phyloP scores from a whole-genome alignment of 2,888 invertebrate genomes.

The Agapostemon virescens region DNA sequence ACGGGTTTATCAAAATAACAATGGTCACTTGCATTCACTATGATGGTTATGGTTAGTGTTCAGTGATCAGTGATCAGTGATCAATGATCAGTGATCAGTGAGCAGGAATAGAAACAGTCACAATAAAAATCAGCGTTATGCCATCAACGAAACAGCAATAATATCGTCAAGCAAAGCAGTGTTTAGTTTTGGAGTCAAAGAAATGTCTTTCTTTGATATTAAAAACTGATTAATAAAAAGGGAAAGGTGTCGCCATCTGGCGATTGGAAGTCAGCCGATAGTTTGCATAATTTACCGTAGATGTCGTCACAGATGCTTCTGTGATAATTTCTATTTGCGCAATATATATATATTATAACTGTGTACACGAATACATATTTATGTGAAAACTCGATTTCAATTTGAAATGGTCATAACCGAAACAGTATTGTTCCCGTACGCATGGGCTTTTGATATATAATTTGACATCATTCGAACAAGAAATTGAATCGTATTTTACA shows the following conservation, averaged over 20 bases:
- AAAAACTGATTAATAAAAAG: too few species aligned
- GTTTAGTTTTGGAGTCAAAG: too few species aligned
- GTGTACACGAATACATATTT: background rate
- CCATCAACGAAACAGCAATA: too few species aligned
- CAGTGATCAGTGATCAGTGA: too few species aligned
- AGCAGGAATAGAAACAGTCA: too few species aligned
- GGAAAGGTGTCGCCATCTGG: too few species aligned
- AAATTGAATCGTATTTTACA: background rate
- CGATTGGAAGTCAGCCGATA: background rate
- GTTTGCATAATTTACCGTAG: background rate
- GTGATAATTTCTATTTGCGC: background rate
- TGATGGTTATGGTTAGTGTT: too few species aligned
- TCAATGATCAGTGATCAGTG: too few species aligned
- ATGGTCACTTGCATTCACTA: background rate
- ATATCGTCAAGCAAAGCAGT: too few species aligned
- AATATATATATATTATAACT: background rate
- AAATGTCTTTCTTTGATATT: too few species aligned
- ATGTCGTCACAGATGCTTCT: background rate
- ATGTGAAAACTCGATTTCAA: background rate
- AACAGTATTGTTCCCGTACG: background rate
- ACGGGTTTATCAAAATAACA: background rate
- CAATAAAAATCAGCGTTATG: too few species aligned
- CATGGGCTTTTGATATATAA: background rate
- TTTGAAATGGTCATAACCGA: background rate
- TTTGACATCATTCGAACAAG: background rate